Percentiles rank a stretch among this genome's conserved stretches.
Conservation (phyloP, 2,888 invertebrate species). For the Drosophila barbarae region DNA sequence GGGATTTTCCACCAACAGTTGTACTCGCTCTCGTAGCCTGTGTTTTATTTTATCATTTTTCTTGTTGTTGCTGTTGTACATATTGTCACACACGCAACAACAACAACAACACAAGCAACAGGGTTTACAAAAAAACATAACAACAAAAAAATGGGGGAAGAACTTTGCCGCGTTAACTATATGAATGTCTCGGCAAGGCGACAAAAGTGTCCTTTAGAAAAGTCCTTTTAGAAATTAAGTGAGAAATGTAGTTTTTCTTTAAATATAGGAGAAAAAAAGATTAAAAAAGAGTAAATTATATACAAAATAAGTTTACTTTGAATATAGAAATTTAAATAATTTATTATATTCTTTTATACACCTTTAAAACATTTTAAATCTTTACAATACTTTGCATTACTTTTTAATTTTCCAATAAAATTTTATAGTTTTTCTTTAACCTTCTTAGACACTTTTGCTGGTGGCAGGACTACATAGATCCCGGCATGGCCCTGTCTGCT, state of each 20-base stretch:
- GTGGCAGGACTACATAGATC: slow-evolving; percentile 15
- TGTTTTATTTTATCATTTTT: slow-evolving; percentile 14
- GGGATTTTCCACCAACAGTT: slow-evolving; percentile 66
- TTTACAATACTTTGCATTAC: neutral
- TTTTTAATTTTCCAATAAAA: neutral
- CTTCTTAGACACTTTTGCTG: slow-evolving; percentile 9
- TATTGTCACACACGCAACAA: slow-evolving; percentile 45
- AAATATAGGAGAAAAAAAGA: too few relatives aligned
- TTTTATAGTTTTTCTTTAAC: neutral
- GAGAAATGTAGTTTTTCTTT: too few relatives aligned
- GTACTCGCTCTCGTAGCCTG: slow-evolving; percentile 40
- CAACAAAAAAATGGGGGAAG: slow-evolving; percentile 20
- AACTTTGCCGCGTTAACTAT: slow-evolving; percentile 55
- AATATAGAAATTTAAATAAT: neutral
- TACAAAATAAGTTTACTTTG: neutral
- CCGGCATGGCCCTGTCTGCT: slow-evolving; percentile 19
- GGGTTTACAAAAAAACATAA: slow-evolving; percentile 10
- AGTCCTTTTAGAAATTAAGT: neutral
- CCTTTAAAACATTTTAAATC: neutral
- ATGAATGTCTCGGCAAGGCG: slow-evolving; percentile 51
- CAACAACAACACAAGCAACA: slow-evolving; percentile 31
- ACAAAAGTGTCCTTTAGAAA: slow-evolving; percentile 57
- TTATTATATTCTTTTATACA: neutral
- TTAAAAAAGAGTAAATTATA: too few relatives aligned
- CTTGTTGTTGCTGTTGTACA: slow-evolving; percentile 36